Evolutionary conservation across 2,797 vertebrate species (phyloP).

Genomic region (Clarias fuscus): DNA sequence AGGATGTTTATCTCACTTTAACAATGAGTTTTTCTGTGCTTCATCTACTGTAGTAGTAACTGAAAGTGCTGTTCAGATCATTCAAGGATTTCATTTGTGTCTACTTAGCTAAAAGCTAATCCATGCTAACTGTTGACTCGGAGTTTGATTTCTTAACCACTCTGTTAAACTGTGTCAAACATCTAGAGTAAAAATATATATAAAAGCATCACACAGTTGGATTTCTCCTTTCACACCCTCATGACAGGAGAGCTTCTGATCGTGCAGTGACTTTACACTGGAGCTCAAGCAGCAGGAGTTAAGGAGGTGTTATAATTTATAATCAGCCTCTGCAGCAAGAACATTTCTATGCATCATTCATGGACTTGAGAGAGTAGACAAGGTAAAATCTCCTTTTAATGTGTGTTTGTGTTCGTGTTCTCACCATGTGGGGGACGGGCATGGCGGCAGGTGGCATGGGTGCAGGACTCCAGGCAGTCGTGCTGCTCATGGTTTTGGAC

Average conservation of each 20-base stretch:
- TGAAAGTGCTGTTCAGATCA: not conserved
- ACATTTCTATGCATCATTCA: too few relatives aligned
- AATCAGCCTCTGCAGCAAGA: not conserved
- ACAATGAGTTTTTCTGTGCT: not conserved
- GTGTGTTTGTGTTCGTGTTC: conserved; percentile 29
- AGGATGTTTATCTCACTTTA: not conserved
- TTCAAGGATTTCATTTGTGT: not conserved
- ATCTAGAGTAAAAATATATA: not conserved
- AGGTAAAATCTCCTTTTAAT: not conserved
- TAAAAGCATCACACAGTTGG: not conserved
- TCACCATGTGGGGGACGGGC: conserved; percentile 83
- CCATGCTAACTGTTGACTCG: not conserved
- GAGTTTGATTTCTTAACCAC: not conserved
- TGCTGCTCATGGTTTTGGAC: conserved; percentile 81
- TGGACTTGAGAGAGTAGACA: not conserved
- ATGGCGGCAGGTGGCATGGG: conserved; percentile 77
- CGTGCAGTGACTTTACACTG: not conserved
- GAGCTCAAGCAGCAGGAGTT: not conserved
- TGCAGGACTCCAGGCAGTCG: conserved; percentile 73
- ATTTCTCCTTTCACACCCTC: not conserved
- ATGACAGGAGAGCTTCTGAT: not conserved
- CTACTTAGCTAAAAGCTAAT: not conserved
- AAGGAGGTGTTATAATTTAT: not conserved
- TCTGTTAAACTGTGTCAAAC: not conserved
- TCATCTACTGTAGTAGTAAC: not conserved